These are phyloP conservation scores for Salminus brasiliensis DNA, from an alignment of 2,113 vertebrate genomes.

Conservation along the genomic window DNA sequence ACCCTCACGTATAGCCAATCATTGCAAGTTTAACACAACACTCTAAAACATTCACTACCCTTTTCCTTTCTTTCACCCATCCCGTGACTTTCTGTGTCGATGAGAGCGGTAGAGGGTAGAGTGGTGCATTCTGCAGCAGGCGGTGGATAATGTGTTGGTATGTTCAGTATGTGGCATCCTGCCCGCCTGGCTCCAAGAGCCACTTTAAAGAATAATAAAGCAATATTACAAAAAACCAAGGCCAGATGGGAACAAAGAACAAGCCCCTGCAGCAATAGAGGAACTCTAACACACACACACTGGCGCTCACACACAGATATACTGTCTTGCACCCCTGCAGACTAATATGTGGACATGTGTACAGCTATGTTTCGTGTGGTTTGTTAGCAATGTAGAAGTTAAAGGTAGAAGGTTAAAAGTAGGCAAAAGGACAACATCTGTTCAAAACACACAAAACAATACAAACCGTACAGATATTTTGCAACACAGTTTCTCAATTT, in stretches of 20 bases:
- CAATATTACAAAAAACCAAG: slow-evolving; percentile 45
- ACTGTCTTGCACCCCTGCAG: background rate
- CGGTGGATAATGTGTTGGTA: slow-evolving; percentile 52
- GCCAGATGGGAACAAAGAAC: slow-evolving; percentile 42
- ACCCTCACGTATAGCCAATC: background rate
- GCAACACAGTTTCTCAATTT: background rate
- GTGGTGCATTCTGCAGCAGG: slow-evolving; percentile 38
- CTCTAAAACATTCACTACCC: background rate
- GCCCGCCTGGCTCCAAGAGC: slow-evolving; percentile 44
- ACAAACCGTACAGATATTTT: background rate
- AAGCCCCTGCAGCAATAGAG: background rate
- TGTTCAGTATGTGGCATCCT: slow-evolving; percentile 58
- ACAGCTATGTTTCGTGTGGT: background rate
- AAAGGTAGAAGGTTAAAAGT: background rate
- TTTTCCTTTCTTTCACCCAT: background rate
- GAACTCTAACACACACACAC: background rate
- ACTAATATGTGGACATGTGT: background rate
- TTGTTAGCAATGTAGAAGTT: background rate
- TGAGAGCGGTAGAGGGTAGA: background rate
- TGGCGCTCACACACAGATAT: background rate
- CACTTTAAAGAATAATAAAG: slow-evolving; percentile 57
- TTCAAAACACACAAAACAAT: background rate
- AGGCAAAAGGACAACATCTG: background rate
- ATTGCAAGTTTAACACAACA: background rate
- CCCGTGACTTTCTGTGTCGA: background rate